Evolutionary conservation across 2,113 vertebrate genomes (phyloP).

Genomic region (Eleginops maclovinus): DNA sequence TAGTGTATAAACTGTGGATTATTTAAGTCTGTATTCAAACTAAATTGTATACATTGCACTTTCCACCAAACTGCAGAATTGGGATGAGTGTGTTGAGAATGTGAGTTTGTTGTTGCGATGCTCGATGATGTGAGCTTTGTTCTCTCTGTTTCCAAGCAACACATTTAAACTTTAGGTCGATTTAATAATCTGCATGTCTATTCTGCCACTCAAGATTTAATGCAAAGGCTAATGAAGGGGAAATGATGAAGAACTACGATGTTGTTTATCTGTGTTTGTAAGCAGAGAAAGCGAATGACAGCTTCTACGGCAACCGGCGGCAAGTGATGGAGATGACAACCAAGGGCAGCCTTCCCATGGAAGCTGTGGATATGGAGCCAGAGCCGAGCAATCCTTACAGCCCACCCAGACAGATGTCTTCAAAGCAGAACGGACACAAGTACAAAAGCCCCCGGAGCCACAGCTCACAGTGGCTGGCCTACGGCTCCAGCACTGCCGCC

Average conservation of each 20-base stretch:
- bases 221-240: not conserved
- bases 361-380: conserved; percentile 87
- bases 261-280: conserved; percentile 50
- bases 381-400: conserved; percentile 90
- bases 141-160: not conserved
- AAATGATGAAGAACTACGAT: not conserved
- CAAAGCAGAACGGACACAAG: conserved; percentile 90
- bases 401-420: conserved; percentile 84
- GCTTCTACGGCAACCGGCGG: conserved; percentile 91
- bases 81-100: not conserved
- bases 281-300: conserved; percentile 94
- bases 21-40: too few relatives aligned
- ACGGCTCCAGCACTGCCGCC: conserved; percentile 76
- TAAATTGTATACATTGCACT: not conserved
- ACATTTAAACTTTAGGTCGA: not conserved
- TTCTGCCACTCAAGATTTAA: not conserved
- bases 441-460: conserved; percentile 84
- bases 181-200: not conserved
- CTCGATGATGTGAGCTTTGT: not conserved
- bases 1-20: too few relatives aligned
- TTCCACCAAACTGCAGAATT: not conserved
- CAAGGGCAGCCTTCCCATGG: conserved; percentile 92
- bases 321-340: conserved; percentile 89
- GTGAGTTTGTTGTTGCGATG: not conserved
- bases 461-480: conserved; percentile 85